A percentile compares a stretch with the other conserved stretches of the same genome.
These are phyloP conservation scores for Saccopteryx leptura DNA, from an alignment of 2,113 vertebrate species.

Conservation along the genomic window DNA sequence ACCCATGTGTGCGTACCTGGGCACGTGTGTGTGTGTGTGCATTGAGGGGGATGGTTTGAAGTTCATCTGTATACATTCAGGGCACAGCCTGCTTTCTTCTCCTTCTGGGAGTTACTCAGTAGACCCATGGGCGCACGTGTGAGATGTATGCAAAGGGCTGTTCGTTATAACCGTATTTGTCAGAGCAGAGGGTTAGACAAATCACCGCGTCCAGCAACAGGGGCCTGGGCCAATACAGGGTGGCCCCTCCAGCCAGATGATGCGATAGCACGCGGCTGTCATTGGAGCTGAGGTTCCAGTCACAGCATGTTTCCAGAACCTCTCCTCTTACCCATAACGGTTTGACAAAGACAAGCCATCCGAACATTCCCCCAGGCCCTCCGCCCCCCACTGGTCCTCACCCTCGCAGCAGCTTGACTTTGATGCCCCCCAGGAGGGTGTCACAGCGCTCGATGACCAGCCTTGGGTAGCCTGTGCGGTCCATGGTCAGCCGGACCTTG, in stretches of 20 bases:
- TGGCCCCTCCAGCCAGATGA: not conserved
- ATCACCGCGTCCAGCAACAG: not conserved
- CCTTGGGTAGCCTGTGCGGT: constrained; percentile 70
- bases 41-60: not conserved
- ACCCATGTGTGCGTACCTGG: accelerated
- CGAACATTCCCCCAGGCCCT: accelerated
- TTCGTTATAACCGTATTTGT: not conserved
- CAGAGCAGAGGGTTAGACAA: not conserved
- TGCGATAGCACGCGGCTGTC: accelerated
- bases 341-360: not conserved
- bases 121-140: accelerated
- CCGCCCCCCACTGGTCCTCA: not conserved
- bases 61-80: not conserved
- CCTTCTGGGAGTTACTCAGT: not conserved
- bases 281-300: not conserved
- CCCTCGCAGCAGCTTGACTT: constrained; percentile 85
- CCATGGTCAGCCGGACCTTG: constrained; percentile 86
- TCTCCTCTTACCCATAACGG: not conserved
- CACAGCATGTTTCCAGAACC: not conserved
- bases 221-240: no score
- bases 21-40: not conserved
- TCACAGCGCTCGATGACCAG: constrained; percentile 85
- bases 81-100: not conserved
- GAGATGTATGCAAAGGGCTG: not conserved
- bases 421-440: constrained; percentile 82